A percentile compares a stretch with the other conserved stretches of the same genome.
phyloP scores from a whole-genome alignment of 2,888 invertebrate species.

The Papilio protenor region DNA sequence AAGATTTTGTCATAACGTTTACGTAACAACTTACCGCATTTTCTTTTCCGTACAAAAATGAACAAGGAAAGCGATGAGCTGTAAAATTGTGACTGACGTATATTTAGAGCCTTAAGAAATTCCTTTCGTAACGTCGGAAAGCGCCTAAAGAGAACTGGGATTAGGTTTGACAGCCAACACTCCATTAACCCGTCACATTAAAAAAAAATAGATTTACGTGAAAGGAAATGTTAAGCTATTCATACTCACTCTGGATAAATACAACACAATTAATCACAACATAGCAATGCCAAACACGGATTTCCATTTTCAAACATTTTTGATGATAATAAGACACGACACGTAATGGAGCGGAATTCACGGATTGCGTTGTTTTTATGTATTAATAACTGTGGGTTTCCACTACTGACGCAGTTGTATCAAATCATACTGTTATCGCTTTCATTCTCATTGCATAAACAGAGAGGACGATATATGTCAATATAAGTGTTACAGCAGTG shows the following conservation, averaged over 20 bases:
- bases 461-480: background rate
- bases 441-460: background rate
- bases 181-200: conserved; percentile 42
- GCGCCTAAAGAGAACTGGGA: conserved; percentile 32
- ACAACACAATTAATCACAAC: conserved; percentile 65
- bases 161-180: conserved; percentile 42
- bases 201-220: conserved; percentile 33
- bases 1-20: conserved; percentile 10
- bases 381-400: conserved; percentile 51
- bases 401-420: background rate
- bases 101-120: conserved; percentile 41
- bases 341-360: conserved; percentile 54
- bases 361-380: conserved; percentile 53
- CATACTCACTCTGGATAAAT: conserved; percentile 58
- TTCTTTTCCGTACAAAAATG: conserved; percentile 35
- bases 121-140: conserved; percentile 32
- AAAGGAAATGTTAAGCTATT: conserved; percentile 28
- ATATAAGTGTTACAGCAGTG: background rate
- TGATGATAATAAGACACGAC: conserved; percentile 52
- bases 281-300: conserved; percentile 61
- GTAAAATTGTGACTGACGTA: conserved; percentile 43
- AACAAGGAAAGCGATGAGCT: conserved; percentile 40
- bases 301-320: conserved; percentile 80
- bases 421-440: background rate
- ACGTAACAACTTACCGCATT: conserved; percentile 24